phyloP scores from a whole-genome alignment of 1,140 invertebrate genomes.

The Drosophila truncata region DNA sequence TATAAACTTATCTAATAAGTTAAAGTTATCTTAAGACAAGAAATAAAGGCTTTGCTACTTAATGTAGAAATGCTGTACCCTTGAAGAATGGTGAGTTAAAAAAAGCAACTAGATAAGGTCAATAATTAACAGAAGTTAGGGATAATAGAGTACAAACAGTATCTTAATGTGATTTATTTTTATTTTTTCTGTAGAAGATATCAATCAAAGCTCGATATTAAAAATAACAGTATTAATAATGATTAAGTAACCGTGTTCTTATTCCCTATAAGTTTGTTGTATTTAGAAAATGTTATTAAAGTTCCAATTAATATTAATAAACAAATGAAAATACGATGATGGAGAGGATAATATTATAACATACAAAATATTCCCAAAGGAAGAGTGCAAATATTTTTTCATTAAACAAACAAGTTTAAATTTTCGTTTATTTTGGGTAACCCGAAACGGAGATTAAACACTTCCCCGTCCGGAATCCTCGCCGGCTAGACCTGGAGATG shows the following conservation, averaged over 20 bases:
- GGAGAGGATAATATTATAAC: background rate
- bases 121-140: background rate
- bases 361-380: background rate
- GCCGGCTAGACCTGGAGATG: conserved; percentile 19
- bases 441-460: conserved; percentile 46
- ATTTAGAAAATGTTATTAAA: background rate
- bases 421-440: conserved; percentile 22
- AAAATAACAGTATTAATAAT: too few relatives aligned
- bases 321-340: background rate
- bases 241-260: too few relatives aligned
- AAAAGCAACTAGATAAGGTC: background rate
- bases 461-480: conserved; percentile 2
- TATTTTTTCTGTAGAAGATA: too few relatives aligned
- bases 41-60: too few relatives aligned
- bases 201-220: too few relatives aligned
- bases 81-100: background rate
- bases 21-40: too few relatives aligned
- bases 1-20: too few relatives aligned
- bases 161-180: background rate
- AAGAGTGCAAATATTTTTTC: conserved; percentile 11
- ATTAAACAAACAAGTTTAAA: conserved; percentile 21
- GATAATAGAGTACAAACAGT: background rate
- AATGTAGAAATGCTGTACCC: background rate
- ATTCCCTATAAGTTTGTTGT: background rate
- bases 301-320: background rate